Conservation (phyloP, 1,140 invertebrate species). For the Colletes latitarsis region DNA sequence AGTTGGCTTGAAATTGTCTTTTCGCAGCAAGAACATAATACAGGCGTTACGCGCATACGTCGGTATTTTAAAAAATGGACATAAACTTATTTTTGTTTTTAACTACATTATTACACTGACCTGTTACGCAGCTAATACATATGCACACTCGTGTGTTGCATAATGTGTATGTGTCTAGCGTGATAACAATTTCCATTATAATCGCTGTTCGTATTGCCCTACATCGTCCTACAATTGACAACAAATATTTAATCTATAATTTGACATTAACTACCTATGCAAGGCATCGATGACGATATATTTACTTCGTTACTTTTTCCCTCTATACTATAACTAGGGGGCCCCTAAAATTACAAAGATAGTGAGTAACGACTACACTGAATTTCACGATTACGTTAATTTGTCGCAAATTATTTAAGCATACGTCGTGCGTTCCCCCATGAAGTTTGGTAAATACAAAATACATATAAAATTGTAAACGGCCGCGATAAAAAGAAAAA, state of each 20-base stretch:
- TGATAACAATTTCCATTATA: slow-evolving; percentile 57
- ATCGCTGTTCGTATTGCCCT: slow-evolving; percentile 55
- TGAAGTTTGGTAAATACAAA: slow-evolving; percentile 62
- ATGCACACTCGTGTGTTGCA: slow-evolving; percentile 27
- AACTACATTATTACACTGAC: slow-evolving; percentile 46
- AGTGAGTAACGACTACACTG: slow-evolving; percentile 26
- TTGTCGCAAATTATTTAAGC: slow-evolving; percentile 48
- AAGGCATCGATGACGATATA: slow-evolving; percentile 73
- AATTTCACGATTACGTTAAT: slow-evolving; percentile 29
- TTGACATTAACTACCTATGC: slow-evolving; percentile 68
- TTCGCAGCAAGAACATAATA: slow-evolving; percentile 53
- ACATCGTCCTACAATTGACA: slow-evolving; percentile 68
- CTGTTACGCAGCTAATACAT: slow-evolving; percentile 45
- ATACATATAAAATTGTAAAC: slow-evolving; percentile 73
- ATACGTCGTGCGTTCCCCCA: slow-evolving; percentile 11
- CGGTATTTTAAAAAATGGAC: slow-evolving; percentile 30
- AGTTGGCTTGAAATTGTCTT: slow-evolving; percentile 35
- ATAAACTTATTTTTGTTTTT: slow-evolving; percentile 35
- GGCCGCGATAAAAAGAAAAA: slow-evolving; percentile 60
- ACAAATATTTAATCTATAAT: slow-evolving; percentile 68
- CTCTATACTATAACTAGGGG: slow-evolving; percentile 49
- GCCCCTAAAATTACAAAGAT: slow-evolving; percentile 44
- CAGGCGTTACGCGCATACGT: slow-evolving; percentile 16
- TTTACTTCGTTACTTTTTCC: slow-evolving; percentile 38
- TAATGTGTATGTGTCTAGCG: slow-evolving; percentile 43